These are phyloP conservation scores for Entelurus aequoreus DNA, from an alignment of 2,113 vertebrate species.

Conservation along the genomic window DNA sequence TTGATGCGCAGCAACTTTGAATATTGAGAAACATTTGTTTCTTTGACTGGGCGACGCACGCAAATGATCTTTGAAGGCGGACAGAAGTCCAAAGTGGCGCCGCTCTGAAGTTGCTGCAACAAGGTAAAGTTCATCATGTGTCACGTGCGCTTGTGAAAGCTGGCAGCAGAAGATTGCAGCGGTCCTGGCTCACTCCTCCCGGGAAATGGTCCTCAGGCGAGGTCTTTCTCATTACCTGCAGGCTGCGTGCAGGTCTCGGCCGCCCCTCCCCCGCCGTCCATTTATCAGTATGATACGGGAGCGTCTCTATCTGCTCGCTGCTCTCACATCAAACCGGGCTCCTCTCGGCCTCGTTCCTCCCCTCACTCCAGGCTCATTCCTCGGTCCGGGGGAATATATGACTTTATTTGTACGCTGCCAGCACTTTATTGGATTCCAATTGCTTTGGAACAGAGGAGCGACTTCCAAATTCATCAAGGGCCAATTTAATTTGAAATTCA, in stretches of 20 bases:
- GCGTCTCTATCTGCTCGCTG: background rate
- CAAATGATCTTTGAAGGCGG: too few relatives aligned
- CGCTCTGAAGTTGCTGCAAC: conserved; percentile 7
- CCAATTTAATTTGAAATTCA: conserved; percentile 75
- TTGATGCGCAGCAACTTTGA: too few relatives aligned
- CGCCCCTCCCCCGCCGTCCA: conserved; percentile 22
- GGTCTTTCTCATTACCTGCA: conserved; percentile 69
- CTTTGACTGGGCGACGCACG: too few relatives aligned
- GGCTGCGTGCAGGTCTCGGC: conserved; percentile 61
- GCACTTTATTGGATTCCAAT: conserved; percentile 75
- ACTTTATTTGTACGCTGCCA: conserved; percentile 67
- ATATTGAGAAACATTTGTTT: too few relatives aligned
- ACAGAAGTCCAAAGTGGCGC: too few relatives aligned
- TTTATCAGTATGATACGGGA: too few relatives aligned
- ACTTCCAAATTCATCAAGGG: conserved; percentile 75
- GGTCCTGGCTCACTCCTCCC: conserved; percentile 58
- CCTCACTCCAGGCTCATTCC: conserved; percentile 62
- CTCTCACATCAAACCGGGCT: conserved; percentile 11
- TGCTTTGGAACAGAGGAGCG: conserved; percentile 66
- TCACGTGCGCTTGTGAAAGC: conserved; percentile 4
- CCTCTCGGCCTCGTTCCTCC: conserved; percentile 58
- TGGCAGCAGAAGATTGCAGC: conserved; percentile 29
- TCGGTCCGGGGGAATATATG: conserved; percentile 67
- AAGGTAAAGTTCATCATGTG: too few relatives aligned
- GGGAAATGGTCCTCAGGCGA: conserved; percentile 66